Base-by-base conservation (phyloP, 2,797 vertebrate species). In the Bucorvus abyssinicus region DNA sequence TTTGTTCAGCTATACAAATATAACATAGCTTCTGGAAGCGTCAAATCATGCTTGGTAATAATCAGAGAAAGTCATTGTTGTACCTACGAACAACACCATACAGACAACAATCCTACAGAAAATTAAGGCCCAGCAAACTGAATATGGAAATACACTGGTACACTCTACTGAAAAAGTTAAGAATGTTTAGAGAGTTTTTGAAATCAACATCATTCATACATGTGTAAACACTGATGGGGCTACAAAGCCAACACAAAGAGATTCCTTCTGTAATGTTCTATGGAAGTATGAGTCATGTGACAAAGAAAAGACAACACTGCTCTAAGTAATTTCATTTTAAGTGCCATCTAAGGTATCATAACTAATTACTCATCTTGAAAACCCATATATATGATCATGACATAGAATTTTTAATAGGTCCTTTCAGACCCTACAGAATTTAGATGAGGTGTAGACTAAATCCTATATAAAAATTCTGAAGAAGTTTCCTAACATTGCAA, bases 121-220 rank as follows among this genome's bases (percentile, higher is more conserved):
- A 68, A 68, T 21, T 75, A 53, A 75, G 65, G 7, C 36, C 32
- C 36, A 67, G 53, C 11, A 56, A 52, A 32, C 7, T 73, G 49
- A 53, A 61, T 29, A 78, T 15, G 20, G 47, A 81, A 71, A 78
- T 24, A 83, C 10, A 12, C n/a, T 77, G 22, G 36, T 70, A 22
- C 29, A 27, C 10, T 42, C 36, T 44, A 15, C 1, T 44, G 10
- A 70, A 81, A 94, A 21, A 24, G 3, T 21, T 30, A 75, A 45
- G 36, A 40, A 75, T 18, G 34, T 52, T 81, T 21, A 40, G 30
- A 20, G 5, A 0, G 2, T 7, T n/a, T 69, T 70, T 57, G 0
- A 69, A 38, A 61, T 47, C 68, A 42, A 32, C n/a, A 14, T 59
- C 24, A 56, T 38, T 76, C 16, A 53, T 12, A 82, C 14, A 27